Evolutionary conservation across 2,797 vertebrate species (phyloP).

Genomic region (Podargus strigoides): DNA sequence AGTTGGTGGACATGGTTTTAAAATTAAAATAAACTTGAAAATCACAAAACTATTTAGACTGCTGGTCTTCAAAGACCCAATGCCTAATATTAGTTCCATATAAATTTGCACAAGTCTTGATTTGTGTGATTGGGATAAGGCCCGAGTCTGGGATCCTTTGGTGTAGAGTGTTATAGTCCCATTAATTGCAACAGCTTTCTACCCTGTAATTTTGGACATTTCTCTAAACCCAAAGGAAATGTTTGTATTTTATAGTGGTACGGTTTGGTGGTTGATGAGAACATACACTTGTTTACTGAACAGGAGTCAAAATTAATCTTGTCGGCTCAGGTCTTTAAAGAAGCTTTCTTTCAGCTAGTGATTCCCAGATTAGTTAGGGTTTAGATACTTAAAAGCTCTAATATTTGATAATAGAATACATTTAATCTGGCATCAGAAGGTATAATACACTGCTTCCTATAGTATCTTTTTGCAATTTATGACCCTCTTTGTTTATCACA

Average conservation of each 20-base stretch:
- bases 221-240: background rate
- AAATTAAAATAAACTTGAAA: background rate
- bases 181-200: background rate
- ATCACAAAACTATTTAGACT: background rate
- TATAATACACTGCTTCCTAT: background rate
- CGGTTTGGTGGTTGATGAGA: background rate
- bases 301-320: constrained; percentile 41
- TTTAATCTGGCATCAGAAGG: constrained; percentile 45
- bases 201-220: background rate
- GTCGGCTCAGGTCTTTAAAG: constrained; percentile 1
- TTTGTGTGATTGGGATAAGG: background rate
- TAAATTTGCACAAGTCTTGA: background rate
- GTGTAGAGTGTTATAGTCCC: background rate
- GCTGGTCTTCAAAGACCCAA: background rate
- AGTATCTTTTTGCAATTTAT: background rate
- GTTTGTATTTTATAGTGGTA: background rate
- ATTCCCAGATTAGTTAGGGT: constrained; percentile 65
- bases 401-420: constrained; percentile 63
- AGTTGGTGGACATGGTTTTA: constrained; percentile 24
- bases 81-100: accelerated
- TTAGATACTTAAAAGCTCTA: constrained; percentile 64
- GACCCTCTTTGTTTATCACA: background rate
- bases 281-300: constrained; percentile 32
- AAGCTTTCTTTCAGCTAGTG: constrained; percentile 55
- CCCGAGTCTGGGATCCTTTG: background rate